Evolutionary conservation across 1,140 invertebrate species (phyloP), one percentile per base, ranked within the genome.

Genomic region (Heliothis virescens): DNA sequence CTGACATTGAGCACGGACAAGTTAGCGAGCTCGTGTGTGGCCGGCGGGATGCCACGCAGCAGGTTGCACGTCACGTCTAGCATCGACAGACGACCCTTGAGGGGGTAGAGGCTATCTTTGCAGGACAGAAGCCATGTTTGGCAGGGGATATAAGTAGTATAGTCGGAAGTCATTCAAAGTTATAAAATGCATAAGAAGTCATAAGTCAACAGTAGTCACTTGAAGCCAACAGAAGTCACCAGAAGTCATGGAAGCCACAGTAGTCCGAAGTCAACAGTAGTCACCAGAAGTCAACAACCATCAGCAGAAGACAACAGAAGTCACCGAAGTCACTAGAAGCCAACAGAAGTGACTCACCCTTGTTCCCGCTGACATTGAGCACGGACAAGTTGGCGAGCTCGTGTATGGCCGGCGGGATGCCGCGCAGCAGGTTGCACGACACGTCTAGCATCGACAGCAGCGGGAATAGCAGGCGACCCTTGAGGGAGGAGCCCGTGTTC

Each of bases 1-100:
- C 97, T 98, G 7, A 99, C 96, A 90, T 99, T 99, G 7, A 99
- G 95, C n/a, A 99, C 98, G 52, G 98, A 98, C 0, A 99, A 95
- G 90, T 98, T 98, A 55, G 94, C 96, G 0, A 99, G 95, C 89
- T 99, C 97, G 82, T 98, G 97, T 67, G 99, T 97, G 65, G 97
- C 97, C 0, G 96, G 91, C 1, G 99, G 98, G 60, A 99, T 96
- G 85, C 97, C 96, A 34, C 95, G 90, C 63, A 95, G 82, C 81
- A 94, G 75, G 94, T 99, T 99, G 87, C 98, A 97, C 85, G 98
- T 34, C n/a, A n/a, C n/a, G n/a, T n/a, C n/a, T n/a, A n/a, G n/a
- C n/a, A n/a, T n/a, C n/a, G n/a, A n/a, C n/a, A n/a, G n/a, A n/a
- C n/a, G n/a, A n/a, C n/a, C n/a, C n/a, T n/a, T n/a, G n/a, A n/a